phyloP scores from a whole-genome alignment of 2,113 vertebrate species.

The Sus scrofa region T2T-Sscrofa CM000826.6:136391501-136392000 shows the following conservation, averaged over 20 bases:
- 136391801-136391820: neutral
- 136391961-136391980: neutral
- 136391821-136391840: neutral
- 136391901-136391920: neutral
- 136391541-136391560: no score
- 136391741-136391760: neutral
- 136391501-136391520: no score
- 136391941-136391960: neutral
- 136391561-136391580: no score
- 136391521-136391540: no score
- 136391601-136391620: no score
- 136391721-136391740: neutral
- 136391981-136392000: neutral
- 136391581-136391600: no score
- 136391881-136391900: neutral
- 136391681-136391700: no score
- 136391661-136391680: no score
- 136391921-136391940: neutral
- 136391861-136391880: neutral
- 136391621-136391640: no score
- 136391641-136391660: no score
- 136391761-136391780: neutral
- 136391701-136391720: no score
- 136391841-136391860: neutral
- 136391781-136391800: neutral